These are phyloP conservation scores for Caenorhabditis imperialis DNA, from an alignment of 2,888 invertebrate species.

Conservation along the genomic window DNA sequence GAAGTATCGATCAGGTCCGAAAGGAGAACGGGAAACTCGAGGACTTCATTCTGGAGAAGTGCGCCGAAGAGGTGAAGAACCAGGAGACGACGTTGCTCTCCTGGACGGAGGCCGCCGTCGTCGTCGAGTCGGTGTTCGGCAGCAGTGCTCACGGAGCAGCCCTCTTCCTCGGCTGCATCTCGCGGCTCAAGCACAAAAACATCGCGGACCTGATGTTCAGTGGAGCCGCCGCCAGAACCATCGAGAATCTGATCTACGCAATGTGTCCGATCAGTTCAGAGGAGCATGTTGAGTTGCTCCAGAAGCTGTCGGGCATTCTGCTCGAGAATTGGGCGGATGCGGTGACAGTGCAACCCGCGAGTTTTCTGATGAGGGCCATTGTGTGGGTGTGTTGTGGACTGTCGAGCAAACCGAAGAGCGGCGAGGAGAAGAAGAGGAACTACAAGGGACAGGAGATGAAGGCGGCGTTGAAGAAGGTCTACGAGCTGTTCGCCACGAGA, in stretches of 20 bases:
- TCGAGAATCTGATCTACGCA: slow-evolving; percentile 60
- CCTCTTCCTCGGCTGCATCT: slow-evolving; percentile 51
- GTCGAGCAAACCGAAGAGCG: slow-evolving; percentile 7
- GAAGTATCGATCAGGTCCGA: slow-evolving; percentile 51
- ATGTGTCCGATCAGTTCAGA: slow-evolving; percentile 38
- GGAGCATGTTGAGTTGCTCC: slow-evolving; percentile 55
- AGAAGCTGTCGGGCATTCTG: slow-evolving; percentile 51
- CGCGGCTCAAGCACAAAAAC: slow-evolving; percentile 58
- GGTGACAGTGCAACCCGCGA: slow-evolving; percentile 35
- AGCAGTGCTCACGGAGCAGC: slow-evolving; percentile 43
- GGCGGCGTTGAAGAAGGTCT: slow-evolving; percentile 31
- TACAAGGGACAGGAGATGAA: slow-evolving; percentile 39
- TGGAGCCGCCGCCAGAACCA: slow-evolving; percentile 58
- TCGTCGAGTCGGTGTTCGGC: slow-evolving; percentile 54
- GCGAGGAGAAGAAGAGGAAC: slow-evolving; percentile 34
- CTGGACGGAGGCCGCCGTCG: slow-evolving; percentile 60
- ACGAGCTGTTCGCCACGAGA: slow-evolving; percentile 29
- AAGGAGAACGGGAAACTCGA: slow-evolving; percentile 57
- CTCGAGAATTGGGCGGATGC: slow-evolving; percentile 57
- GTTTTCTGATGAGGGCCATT: slow-evolving; percentile 56
- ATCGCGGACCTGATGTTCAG: slow-evolving; percentile 59
- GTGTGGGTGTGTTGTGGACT: slow-evolving; percentile 54
- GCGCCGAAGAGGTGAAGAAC: slow-evolving; percentile 61
- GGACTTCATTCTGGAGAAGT: slow-evolving; percentile 53
- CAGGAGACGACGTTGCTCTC: slow-evolving; percentile 56